Base-by-base conservation (phyloP, 2,113 vertebrate genomes). In the Silurus asotus region DNA sequence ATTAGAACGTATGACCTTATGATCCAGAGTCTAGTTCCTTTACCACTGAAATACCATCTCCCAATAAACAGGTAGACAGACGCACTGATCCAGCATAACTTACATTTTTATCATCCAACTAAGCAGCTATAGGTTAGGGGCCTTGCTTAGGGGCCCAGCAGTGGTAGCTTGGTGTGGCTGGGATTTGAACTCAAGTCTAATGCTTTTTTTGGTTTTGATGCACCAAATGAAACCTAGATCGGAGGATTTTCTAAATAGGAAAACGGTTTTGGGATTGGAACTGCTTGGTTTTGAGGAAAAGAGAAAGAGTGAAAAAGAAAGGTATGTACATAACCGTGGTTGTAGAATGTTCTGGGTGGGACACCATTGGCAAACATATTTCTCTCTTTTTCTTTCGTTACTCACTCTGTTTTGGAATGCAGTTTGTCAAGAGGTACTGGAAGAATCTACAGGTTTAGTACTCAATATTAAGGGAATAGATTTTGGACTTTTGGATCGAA, bases 251-350 rank as follows among this genome's bases (percentile, higher is more conserved):
- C 37, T 11, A 10, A 51, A 77, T 14, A 51, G 49, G 74, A 77
- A 77, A 55, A 55, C 23, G 55, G 8, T 19, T 10, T 17, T 37
- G 6, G 13, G 55, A 59, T 4, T 75, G 48, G 48, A 51, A 72
- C 51, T 11, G 72, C 3, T 23, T 77, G 74, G 23, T 25, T 25
- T 77, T 14, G n/a, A 89, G 90, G 86, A 81, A 25, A 25, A 53
- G 15, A 25, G 51, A 55, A 76, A 78, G n/a, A 37, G 25, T 37
- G 14, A 79, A 19, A 79, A 59, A 79, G 77, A 59, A 85, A 89
- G 83, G 88, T 81, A 87, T 91, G 88, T 87, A 90, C 74, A 92
- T 93, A 91, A 93, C 94, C 94, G 94, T 93, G 94, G 58, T 28
- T 64, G 94, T 90, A 48, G 45, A 81, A 89, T 93, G 92, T 88